phyloP scores from a whole-genome alignment of 2,113 vertebrate species.

The Hippocampus guttulatus region DNA sequence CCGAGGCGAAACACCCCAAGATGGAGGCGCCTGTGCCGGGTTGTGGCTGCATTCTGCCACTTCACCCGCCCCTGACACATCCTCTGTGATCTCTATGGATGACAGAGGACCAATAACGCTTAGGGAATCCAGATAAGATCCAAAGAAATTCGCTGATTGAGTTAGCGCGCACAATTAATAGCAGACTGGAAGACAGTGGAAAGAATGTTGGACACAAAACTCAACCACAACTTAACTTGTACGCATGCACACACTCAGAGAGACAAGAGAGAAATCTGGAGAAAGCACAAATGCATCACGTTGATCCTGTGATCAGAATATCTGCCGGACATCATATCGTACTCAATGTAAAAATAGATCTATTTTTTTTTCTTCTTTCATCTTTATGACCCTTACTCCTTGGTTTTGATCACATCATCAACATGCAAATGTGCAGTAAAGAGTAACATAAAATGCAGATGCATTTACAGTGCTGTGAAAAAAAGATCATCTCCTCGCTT shows the following conservation, averaged over 20 bases:
- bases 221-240: background rate
- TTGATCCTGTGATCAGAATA: background rate
- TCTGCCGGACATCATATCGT: background rate
- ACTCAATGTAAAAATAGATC: background rate
- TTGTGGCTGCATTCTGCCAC: slow-evolving; percentile 62
- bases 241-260: background rate
- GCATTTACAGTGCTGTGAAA: slow-evolving; percentile 42
- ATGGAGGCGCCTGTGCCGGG: slow-evolving; percentile 22
- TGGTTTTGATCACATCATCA: background rate
- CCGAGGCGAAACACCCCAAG: slow-evolving; percentile 51
- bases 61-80: slow-evolving; percentile 71
- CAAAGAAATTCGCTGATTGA: background rate
- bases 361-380: background rate
- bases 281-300: background rate
- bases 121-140: background rate
- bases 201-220: background rate
- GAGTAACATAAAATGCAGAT: background rate
- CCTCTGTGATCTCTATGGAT: slow-evolving; percentile 81
- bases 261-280: background rate
- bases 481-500: slow-evolving; percentile 26
- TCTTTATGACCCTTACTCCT: background rate
- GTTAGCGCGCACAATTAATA: background rate
- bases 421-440: background rate
- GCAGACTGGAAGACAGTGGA: background rate
- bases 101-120: background rate